Evolutionary conservation across 2,888 invertebrate genomes (phyloP), one percentile per base, ranked within the genome.

Genomic region (Pollenia angustigena): DNA sequence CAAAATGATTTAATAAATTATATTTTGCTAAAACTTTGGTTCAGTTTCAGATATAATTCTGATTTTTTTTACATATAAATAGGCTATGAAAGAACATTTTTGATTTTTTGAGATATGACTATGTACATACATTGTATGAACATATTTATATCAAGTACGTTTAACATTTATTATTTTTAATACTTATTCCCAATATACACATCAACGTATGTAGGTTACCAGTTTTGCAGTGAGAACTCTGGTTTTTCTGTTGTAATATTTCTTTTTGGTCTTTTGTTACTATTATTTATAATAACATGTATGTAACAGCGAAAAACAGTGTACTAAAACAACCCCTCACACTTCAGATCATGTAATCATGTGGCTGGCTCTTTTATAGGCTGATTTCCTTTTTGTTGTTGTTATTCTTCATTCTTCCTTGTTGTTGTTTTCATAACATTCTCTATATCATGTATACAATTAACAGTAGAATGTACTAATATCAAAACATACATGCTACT

Each of bases 401-500:
- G 12, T 48, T 54, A 8, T 69, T 81, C 64, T 64, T 76, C 10
- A n/a, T 50, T 56, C 42, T 6, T 46, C 32, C 44, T 84, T 74
- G 54, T 62, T 68, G 72, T 74, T 75, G 56, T 58, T 48, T 76
- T 80, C 42, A 18, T 81, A 71, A 66, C 83, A 64, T 83, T 71
- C 64, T 66, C 80, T 18, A 23, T 52, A 60, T 6, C 86, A 86
- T 86, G 86, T 86, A 86, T 76, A 8, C 11, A 23, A 0, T 44
- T 66, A 66, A 66, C 32, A 50, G 64, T 42, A 48, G 11, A 52
- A 48, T 6, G n/a, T 18, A 42, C 4, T n/a, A 16, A 50, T 60
- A 32, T 12, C 1, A n/a, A 16, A 44, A 62, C 58, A 85, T 86
- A 86, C 86, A 86, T 86, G 86, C 23, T 76, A 72, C 69, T 44